Base-by-base conservation (phyloP, 2,797 vertebrate genomes). In the Melanotaenia nigrans region DNA sequence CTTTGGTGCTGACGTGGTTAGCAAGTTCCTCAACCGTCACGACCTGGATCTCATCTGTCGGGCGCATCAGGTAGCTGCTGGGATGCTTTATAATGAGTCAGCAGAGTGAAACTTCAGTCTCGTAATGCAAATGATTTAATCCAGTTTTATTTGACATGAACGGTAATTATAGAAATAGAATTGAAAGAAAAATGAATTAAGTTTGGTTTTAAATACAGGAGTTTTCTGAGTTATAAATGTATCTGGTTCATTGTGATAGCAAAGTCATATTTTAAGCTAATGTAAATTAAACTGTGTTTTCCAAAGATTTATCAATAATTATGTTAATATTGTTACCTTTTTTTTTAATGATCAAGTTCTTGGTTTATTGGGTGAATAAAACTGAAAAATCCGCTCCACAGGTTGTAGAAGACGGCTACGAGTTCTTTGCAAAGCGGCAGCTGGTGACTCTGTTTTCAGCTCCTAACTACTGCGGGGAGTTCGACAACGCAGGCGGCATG, bases 401-500 rank as follows among this genome's bases (percentile, higher is more conserved):
- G 96, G 96, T 97, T 65, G 96, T 97, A 82, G 96, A 98, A 93
- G 96, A 97, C 38, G 96, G 96, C 28, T 97, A 98, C 5, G 96
- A 98, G 90, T 97, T 97, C 94, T 97, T 97, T 90, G 96, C 96
- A 84, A 98, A 97, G 86, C 93, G 96, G 75, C 96, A 97, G 85
- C 93, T 97, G 94, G 96, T 97, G 79, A 97, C 96, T 14, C 92
- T 98, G 40, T 97, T 97, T 90, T 98, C 97, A 42, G 96, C 96
- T 75, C 96, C 97, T 38, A 97, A 98, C 93, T 97, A 97, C 75
- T 97, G 96, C 75, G 97, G 97, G 30, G 97, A 98, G 83, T 98
- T 98, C 87, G 96, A 98, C 92, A 98, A 98, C 69, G 97, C 97
- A 38, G 97, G 97, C 3, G 97, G 96, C 81, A 97, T 97, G 96